Evolutionary conservation across 2,113 vertebrate species (phyloP).

Genomic region (Neotoma lepida): DNA sequence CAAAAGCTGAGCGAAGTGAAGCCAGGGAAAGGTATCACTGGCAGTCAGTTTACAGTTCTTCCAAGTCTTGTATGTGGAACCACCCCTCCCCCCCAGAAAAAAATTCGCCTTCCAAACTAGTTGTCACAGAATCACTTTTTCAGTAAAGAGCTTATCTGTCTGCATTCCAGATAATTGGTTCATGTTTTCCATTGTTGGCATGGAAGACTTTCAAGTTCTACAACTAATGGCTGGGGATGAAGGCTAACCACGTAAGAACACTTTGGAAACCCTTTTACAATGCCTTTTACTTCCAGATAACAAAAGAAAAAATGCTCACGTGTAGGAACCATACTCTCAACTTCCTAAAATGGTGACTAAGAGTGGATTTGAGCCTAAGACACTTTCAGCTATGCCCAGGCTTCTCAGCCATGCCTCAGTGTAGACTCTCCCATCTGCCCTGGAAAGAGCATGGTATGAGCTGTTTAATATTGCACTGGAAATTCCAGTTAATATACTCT

Average conservation of each 20-base stretch:
- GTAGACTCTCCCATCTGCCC: conserved; percentile 83
- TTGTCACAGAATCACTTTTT: conserved; percentile 81
- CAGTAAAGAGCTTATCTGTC: conserved; percentile 86
- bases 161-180: conserved; percentile 85
- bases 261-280: conserved; percentile 86
- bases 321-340: conserved; percentile 90
- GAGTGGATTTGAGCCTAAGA: conserved; percentile 88
- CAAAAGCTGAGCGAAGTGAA: conserved; percentile 84
- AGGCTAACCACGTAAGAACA: conserved; percentile 83
- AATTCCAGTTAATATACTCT: conserved; percentile 88
- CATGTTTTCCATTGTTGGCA: conserved; percentile 91
- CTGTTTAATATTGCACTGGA: conserved; percentile 87
- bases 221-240: conserved; percentile 86
- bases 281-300: conserved; percentile 88
- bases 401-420: conserved; percentile 82
- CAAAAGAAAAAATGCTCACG: conserved; percentile 81
- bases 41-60: conserved; percentile 85
- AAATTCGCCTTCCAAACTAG: conserved; percentile 72
- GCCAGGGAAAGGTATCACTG: conserved; percentile 83
- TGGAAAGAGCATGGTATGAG: conserved; percentile 86
- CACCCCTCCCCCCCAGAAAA: conserved; percentile 69
- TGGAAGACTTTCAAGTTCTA: conserved; percentile 89
- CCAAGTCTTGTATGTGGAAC: conserved; percentile 69
- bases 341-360: conserved; percentile 89
- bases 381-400: conserved; percentile 89